Evolutionary conservation across 2,888 invertebrate species (phyloP), one percentile per base, ranked within the genome.

Genomic region (Lochmaea capreae): DNA sequence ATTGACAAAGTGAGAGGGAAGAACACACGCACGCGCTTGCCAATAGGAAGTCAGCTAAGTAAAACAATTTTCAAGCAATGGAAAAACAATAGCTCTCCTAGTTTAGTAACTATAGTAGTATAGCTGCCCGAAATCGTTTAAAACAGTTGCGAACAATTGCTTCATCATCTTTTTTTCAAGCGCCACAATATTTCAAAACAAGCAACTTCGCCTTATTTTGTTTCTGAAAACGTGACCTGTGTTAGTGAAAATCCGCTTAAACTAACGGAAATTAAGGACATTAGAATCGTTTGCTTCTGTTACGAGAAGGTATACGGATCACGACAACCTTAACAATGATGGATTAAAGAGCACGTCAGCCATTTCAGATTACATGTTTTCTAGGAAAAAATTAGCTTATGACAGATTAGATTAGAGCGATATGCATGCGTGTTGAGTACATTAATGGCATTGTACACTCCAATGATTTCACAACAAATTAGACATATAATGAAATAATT

Each of bases 181-280:
- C 12, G 43, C 12, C 4, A 43, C 43, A 43, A 43, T 43, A 43
- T 12, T 43, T 2, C 12, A 43, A 43, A 43, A 43, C 42, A 42
- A 11, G 11, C 42, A 42, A 42, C 42, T 33, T 43, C 43, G 9
- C 16, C 16, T 54, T 16, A 16, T 54, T 16, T 16, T 18, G 52
- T 16, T 54, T 9, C 52, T 54, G 52, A 54, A 54, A 54, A 62
- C 62, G 62, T 62, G 62, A 39, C 43, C 18, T 43, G 62, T 43
- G 62, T 43, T 43, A 62, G 62, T 42, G 43, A 43, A 59, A 62
- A 62, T 62, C 16, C 62, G 62, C 26, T 62, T 61, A 59, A 26
- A 59, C 14, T 26, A 62, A 16, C 62, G 62, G 62, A 62, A 62
- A 62, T 62, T 62, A 62, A 62, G 14, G 9, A 16, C 26, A 61